Percentiles rank a stretch among this genome's conserved stretches.
Conservation (phyloP, 35 echinoderm and acorn worm species). For the Patiria miniata region DNA sequence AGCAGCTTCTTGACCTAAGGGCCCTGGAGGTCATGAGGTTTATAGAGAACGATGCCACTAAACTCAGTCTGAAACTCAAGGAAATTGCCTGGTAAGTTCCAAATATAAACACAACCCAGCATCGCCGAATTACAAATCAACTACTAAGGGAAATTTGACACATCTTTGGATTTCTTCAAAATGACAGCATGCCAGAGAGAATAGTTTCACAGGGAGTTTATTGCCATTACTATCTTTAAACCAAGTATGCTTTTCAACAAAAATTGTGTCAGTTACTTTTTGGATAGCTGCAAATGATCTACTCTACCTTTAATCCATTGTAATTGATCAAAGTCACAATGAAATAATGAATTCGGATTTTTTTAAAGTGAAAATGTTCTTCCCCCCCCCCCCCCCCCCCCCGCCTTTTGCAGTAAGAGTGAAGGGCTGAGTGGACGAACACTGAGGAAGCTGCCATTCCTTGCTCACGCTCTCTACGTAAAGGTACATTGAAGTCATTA, state of each 20-base stretch:
- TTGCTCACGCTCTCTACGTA: slow-evolving; percentile 84
- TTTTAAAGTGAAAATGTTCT: no score
- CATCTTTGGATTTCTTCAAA: no score
- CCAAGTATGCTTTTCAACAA: no score
- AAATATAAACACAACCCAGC: neutral
- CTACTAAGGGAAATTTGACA: no score
- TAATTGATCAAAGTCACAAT: neutral
- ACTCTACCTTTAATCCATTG: no score
- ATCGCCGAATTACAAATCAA: neutral
- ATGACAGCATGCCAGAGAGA: no score
- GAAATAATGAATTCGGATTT: no score
- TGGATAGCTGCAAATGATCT: no score
- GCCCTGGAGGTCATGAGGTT: slow-evolving; percentile 80
- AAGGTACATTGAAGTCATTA: slow-evolving; percentile 46
- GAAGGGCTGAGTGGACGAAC: slow-evolving; percentile 91
- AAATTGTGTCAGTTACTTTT: no score
- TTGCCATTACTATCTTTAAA: no score
- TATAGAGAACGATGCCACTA: slow-evolving; percentile 85
- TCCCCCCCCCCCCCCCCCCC: no score
- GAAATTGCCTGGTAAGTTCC: slow-evolving; percentile 86
- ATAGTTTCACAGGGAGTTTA: no score
- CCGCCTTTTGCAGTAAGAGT: slow-evolving; percentile 69
- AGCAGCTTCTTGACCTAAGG: slow-evolving; percentile 75
- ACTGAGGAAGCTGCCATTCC: slow-evolving; percentile 86
- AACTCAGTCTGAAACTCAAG: slow-evolving; percentile 72